Evolutionary conservation across 2,888 invertebrate species (phyloP).

Genomic region (Drosophila kambysellisi): DNA sequence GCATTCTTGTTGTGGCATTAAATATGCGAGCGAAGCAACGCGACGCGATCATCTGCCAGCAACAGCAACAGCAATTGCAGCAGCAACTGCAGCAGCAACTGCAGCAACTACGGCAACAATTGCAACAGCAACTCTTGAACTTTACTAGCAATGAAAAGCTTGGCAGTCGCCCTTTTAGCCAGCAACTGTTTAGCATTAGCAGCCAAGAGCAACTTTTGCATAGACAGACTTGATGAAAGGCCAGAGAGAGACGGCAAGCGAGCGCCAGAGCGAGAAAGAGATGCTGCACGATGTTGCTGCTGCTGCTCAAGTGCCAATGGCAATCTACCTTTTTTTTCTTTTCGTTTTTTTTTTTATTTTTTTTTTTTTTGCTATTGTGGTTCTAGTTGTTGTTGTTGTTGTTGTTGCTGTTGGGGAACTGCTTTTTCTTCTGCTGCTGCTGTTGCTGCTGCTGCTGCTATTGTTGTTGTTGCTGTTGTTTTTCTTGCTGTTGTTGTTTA

Average conservation of each 20-base stretch:
- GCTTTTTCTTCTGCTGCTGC: constrained; percentile 24
- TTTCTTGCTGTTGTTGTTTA: constrained; percentile 75
- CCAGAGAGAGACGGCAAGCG: not conserved
- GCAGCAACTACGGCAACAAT: constrained; percentile 13
- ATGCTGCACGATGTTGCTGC: constrained; percentile 72
- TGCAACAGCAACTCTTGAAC: constrained; percentile 75
- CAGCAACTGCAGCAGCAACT: constrained; percentile 34
- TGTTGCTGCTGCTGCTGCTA: constrained; percentile 32
- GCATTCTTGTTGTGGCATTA: constrained; percentile 70
- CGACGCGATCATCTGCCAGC: constrained; percentile 67
- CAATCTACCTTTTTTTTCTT: constrained; percentile 66
- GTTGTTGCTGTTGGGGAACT: constrained; percentile 7
- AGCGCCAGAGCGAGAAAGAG: constrained; percentile 12
- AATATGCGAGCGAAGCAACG: constrained; percentile 70
- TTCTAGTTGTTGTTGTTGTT: constrained; percentile 9
- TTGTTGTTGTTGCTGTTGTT: constrained; percentile 70
- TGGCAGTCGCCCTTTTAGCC: constrained; percentile 68
- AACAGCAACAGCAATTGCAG: constrained; percentile 31
- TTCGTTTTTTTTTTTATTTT: constrained; percentile 21
- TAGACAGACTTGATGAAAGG: constrained; percentile 38
- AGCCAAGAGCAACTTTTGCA: constrained; percentile 49
- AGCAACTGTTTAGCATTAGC: constrained; percentile 73
- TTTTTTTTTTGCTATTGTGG: constrained; percentile 29
- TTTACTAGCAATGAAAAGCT: constrained; percentile 79
- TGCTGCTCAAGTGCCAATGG: constrained; percentile 77